These are phyloP conservation scores for Calliphora vicina DNA, from an alignment of 1,140 invertebrate species.

Conservation along the genomic window DNA sequence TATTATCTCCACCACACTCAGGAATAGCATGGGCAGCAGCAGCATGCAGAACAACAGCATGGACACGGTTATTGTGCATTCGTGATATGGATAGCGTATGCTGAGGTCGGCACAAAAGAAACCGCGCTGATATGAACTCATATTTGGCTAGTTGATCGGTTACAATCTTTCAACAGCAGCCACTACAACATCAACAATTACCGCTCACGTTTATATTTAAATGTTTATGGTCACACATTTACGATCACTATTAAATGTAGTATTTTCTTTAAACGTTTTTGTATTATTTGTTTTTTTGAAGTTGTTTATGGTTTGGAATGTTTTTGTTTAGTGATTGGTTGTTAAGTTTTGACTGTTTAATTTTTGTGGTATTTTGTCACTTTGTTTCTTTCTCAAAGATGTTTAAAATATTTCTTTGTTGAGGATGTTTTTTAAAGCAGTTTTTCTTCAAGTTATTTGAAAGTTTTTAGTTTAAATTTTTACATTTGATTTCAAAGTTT, in stretches of 20 bases:
- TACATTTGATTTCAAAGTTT: too few species aligned
- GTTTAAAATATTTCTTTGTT: neutral
- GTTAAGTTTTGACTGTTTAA: neutral
- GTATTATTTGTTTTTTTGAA: neutral
- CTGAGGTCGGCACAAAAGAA: conserved; percentile 57
- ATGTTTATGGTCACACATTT: neutral
- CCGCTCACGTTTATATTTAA: neutral
- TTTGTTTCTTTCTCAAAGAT: neutral
- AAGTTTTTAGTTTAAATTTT: too few species aligned
- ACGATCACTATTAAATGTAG: neutral
- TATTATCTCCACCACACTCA: conserved; percentile 58
- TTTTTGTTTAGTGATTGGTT: neutral
- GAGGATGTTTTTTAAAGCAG: too few species aligned
- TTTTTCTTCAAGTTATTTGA: neutral
- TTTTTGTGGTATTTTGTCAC: neutral
- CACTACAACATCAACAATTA: neutral
- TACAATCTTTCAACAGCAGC: neutral
- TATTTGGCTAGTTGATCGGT: conserved; percentile 34
- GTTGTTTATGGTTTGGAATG: neutral
- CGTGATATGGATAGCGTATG: conserved; percentile 54
- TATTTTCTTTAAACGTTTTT: neutral
- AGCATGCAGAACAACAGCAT: conserved; percentile 58
- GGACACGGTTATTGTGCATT: conserved; percentile 58
- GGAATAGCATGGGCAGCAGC: conserved; percentile 56
- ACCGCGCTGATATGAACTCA: conserved; percentile 57